Evolutionary conservation across 2,113 vertebrate genomes (phyloP), one percentile per base, ranked within the genome.

Genomic region (Polypterus bichir): DNA sequence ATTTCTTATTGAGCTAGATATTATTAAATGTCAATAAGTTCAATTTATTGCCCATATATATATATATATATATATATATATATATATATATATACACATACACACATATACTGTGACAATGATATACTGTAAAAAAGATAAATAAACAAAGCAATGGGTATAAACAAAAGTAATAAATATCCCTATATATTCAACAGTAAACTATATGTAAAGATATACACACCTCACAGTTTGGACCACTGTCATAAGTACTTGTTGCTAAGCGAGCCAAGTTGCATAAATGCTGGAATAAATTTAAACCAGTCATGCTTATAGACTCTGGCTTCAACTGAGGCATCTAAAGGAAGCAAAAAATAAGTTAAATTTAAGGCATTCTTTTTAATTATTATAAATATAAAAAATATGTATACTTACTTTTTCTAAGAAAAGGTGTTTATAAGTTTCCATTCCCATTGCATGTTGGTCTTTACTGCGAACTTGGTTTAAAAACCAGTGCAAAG

Each of bases 361-460:
- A 54, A n/a, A 7, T 44, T 44, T 44, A 59, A 45, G 46, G 5
- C 11, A 11, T 59, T 49, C 46, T 52, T n/a, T 9, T n/a, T 27
- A 54, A 2, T 9, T n/a, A 54, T n/a, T 9, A 9, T 9, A 54
- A n/a, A 9, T 9, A 54, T 54, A 54, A 54, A 54, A 54, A 54
- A 49, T 9, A 59, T 11, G 9, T 66, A 44, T 2, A 69, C 64
- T 61, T 76, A 97, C 96, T 92, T 99, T 99, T 78, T 99, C 96
- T 71, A 99, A 77, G 77, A 99, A 99, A 59, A 98, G 93, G 76
- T 99, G 96, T 51, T 99, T 99, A 73, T 99, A 99, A 2, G 94
- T 99, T 83, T 99, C 96, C 92, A 99, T 99, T 63, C 96, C 96
- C 96, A 99, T 99, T 1, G 96, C 95, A 44, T 99, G 96, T 71